phyloP scores from a whole-genome alignment of 2,113 vertebrate species.

The Brachypteracias leptosomus region DNA sequence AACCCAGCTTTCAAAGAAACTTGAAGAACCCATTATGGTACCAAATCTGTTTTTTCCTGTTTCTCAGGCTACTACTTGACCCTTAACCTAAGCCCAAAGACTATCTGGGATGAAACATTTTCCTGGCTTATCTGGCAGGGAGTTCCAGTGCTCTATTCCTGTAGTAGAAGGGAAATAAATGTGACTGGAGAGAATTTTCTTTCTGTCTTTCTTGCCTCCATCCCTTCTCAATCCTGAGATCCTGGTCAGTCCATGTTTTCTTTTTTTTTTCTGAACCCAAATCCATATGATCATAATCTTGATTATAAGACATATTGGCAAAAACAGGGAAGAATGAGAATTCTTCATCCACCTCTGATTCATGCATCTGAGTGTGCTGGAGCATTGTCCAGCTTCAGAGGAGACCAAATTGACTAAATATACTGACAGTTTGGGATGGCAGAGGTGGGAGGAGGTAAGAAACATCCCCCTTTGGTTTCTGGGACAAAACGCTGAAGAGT shows the following conservation, averaged over 20 bases:
- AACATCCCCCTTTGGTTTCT: background rate
- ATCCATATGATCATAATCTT: background rate
- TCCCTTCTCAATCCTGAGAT: background rate
- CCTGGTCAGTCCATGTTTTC: background rate
- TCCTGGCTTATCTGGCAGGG: background rate
- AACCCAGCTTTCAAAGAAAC: background rate
- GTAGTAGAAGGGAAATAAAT: background rate
- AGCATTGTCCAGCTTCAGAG: background rate
- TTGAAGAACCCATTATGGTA: background rate
- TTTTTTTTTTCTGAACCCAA: background rate
- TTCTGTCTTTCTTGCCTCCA: background rate
- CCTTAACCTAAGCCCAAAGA: background rate
- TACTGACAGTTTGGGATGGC: background rate
- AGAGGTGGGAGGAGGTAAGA: background rate
- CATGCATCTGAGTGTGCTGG: background rate
- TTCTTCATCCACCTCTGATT: background rate
- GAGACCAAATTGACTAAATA: background rate
- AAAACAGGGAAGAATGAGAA: background rate
- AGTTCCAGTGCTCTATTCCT: background rate
- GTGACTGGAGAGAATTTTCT: background rate
- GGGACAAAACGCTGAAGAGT: background rate
- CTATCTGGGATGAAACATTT: background rate
- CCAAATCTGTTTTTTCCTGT: background rate
- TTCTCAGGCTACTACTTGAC: background rate
- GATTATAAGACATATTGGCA: background rate